Percentiles rank a stretch among this genome's conserved stretches.
Conservation (phyloP, 1,140 invertebrate species). For the Cyrtorhinus lividipennis region DNA sequence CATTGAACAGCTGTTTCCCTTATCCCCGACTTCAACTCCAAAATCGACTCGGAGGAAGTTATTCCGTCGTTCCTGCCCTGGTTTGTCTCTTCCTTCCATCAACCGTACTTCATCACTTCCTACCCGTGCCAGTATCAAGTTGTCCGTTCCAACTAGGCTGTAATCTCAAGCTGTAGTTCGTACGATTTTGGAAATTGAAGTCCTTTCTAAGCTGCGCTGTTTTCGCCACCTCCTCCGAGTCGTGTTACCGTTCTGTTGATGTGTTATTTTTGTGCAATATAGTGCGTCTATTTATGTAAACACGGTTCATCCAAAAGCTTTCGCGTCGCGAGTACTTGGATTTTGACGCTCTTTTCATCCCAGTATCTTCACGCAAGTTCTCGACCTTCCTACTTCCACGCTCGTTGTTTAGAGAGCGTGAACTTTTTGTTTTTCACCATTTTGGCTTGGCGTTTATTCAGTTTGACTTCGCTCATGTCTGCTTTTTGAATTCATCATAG, state of each 20-base stretch:
- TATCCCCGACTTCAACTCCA: not conserved
- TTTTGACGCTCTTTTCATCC: not conserved
- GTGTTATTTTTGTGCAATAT: not conserved
- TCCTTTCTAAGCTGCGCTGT: not conserved
- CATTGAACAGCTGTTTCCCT: constrained; percentile 2
- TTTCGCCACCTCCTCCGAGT: not conserved
- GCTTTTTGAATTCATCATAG: not conserved
- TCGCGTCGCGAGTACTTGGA: not conserved
- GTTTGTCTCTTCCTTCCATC: not conserved
- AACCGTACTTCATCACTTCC: too few relatives aligned
- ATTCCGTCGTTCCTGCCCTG: not conserved
- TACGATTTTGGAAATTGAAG: not conserved
- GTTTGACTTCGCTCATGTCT: too few relatives aligned
- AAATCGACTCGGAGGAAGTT: not conserved
- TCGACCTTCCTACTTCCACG: not conserved
- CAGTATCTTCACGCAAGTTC: not conserved
- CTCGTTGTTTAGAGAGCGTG: not conserved
- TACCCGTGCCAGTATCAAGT: too few relatives aligned
- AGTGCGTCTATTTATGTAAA: not conserved
- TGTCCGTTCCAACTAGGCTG: not conserved
- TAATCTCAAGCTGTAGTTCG: not conserved
- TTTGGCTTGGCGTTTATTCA: too few relatives aligned
- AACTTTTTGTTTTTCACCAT: not conserved
- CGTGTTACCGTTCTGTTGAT: not conserved
- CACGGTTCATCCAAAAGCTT: too few relatives aligned